Evolutionary conservation across 2,797 vertebrate species (phyloP).

Genomic region (Phylloscopus collybita): DNA sequence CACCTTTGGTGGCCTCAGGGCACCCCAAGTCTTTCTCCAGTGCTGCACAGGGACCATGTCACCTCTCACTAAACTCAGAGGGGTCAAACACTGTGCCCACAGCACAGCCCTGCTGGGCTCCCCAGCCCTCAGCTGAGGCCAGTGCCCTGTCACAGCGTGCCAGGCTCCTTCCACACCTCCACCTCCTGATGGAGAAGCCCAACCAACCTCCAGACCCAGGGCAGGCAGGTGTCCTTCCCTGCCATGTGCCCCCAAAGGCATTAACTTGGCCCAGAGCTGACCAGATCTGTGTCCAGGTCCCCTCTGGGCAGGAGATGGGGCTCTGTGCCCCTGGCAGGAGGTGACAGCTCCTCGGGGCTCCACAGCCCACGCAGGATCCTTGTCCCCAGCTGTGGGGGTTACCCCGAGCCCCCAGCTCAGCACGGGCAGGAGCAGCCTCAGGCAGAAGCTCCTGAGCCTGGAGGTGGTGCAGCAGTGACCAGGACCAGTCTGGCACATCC

Average conservation of each 20-base stretch:
- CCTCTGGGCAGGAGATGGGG: fast-evolving
- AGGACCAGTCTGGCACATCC: no score
- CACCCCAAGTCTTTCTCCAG: constrained; percentile 34
- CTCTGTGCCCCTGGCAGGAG: fast-evolving
- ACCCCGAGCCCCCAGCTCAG: no score
- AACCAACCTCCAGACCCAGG: not conserved
- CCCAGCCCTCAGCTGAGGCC: not conserved
- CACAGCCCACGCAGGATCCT: fast-evolving
- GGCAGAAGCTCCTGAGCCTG: no score
- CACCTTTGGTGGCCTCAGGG: constrained; percentile 7
- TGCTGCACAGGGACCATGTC: not conserved
- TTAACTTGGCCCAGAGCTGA: fast-evolving
- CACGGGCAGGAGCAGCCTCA: no score
- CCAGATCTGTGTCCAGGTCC: fast-evolving
- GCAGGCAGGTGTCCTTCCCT: not conserved
- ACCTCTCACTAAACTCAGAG: not conserved
- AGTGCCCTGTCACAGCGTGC: fast-evolving
- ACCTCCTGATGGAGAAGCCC: not conserved
- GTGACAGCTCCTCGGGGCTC: not conserved
- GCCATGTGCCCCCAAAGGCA: fast-evolving
- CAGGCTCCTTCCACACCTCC: not conserved
- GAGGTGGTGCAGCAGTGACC: no score
- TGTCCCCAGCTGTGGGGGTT: not conserved
- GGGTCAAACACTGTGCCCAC: not conserved
- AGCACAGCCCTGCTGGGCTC: fast-evolving